These are phyloP conservation scores for Dione vanillae DNA, from an alignment of 2,888 invertebrate species.

Conservation along the genomic window DNA sequence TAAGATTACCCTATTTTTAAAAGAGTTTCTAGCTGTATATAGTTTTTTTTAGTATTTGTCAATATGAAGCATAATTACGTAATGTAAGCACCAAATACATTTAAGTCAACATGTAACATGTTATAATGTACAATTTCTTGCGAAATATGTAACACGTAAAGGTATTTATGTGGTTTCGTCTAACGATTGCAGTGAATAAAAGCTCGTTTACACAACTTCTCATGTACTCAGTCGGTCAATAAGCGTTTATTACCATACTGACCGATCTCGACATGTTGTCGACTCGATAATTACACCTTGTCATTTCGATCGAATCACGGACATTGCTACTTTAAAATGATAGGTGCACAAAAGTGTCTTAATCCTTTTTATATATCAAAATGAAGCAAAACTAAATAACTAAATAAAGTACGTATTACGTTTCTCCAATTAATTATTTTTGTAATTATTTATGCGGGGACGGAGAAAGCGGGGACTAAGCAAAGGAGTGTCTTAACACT, in stretches of 20 bases:
- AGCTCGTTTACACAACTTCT: conserved; percentile 43
- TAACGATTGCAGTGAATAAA: conserved; percentile 35
- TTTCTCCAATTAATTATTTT: neutral
- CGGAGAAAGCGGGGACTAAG: too few relatives aligned
- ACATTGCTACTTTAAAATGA: conserved; percentile 37
- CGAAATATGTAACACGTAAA: conserved; percentile 3
- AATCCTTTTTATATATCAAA: neutral
- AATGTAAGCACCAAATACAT: neutral
- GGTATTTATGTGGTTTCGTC: conserved; percentile 9
- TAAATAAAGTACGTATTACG: too few relatives aligned
- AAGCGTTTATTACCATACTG: conserved; percentile 57
- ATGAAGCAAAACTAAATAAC: neutral
- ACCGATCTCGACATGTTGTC: conserved; percentile 58
- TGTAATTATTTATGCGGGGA: neutral
- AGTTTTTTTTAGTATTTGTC: too few relatives aligned
- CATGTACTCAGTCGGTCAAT: conserved; percentile 38
- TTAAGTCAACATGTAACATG: neutral
- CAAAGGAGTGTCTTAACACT: too few relatives aligned
- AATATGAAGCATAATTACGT: neutral
- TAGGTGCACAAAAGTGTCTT: neutral
- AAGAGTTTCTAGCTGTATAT: too few relatives aligned
- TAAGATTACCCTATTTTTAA: too few relatives aligned
- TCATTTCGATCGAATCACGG: conserved; percentile 47
- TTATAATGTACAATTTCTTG: neutral
- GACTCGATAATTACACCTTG: conserved; percentile 64